Conservation (phyloP, 1,140 invertebrate genomes). For the Drosophila ironensis region DNA sequence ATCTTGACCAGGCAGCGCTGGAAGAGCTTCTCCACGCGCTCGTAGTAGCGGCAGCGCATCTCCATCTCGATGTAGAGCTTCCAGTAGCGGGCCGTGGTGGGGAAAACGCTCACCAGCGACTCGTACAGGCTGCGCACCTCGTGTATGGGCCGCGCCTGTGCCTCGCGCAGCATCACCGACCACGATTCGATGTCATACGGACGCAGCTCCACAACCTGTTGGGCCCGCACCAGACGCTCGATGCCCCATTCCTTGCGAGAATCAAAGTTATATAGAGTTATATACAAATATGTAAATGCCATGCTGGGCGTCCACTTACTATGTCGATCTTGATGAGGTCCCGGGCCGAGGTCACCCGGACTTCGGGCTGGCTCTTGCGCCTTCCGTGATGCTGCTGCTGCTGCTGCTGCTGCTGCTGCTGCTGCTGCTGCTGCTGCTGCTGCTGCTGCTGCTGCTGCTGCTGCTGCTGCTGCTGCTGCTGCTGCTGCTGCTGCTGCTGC, state of each 20-base stretch:
- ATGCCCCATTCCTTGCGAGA: slow-evolving; percentile 96
- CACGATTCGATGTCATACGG: slow-evolving; percentile 97
- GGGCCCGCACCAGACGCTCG: slow-evolving; percentile 90
- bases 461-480: too few species aligned
- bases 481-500: too few species aligned
- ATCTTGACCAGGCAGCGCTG: slow-evolving; percentile 99
- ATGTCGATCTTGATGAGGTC: slow-evolving; percentile 81
- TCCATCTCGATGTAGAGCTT: slow-evolving; percentile 99
- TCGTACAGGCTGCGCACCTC: slow-evolving; percentile 97
- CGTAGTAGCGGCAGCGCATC: slow-evolving; percentile 97
- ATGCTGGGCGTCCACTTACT: too few species aligned
- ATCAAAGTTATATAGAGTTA: too few species aligned
- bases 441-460: too few species aligned
- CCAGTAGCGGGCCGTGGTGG: slow-evolving; percentile 98
- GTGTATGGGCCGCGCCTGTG: slow-evolving; percentile 94
- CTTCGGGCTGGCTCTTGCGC: too few species aligned
- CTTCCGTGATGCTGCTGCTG: too few species aligned
- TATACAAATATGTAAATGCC: too few species aligned
- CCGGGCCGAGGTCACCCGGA: slow-evolving; percentile 65
- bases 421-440: too few species aligned
- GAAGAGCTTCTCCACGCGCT: slow-evolving; percentile 99
- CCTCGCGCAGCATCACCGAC: slow-evolving; percentile 96
- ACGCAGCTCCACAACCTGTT: slow-evolving; percentile 91
- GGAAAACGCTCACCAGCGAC: slow-evolving; percentile 95
- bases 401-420: too few species aligned